Base-by-base conservation (phyloP, 2,888 invertebrate genomes). In the Metalampra italica region DNA sequence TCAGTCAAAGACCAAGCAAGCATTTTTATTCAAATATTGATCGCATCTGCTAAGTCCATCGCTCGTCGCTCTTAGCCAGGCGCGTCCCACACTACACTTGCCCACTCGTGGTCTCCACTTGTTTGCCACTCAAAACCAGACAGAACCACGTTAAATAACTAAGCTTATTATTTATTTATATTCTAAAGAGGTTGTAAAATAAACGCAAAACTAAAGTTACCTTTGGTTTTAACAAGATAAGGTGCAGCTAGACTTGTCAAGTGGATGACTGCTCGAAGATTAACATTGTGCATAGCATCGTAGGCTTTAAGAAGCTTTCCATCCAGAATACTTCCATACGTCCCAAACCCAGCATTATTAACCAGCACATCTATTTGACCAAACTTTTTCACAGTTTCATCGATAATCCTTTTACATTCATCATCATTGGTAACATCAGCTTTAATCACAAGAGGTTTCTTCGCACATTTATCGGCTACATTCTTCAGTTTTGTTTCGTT, bases 351-450 rank as follows among this genome's bases (percentile, higher is more conserved):
- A 9, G 75, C 75, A 14, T 74, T 75, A 49, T 76, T 77, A 0
- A 77, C 56, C 7, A 75, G 55, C 3, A 78, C 52, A 43, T 78
- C 71, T 0, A 77, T 45, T 54, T 67, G 67, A 0, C 65, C 65
- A 43, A 59, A 75, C 29, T 55, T 58, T 0, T 59, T 48, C 2
- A 71, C 46, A 0, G 67, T 66, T 54, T 63, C 48, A 7, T 53
- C 30, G 0, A 75, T 38, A 0, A 71, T 52, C 7, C 45, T 50
- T n/a, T 55, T 54, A 0, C 51, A 55, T 14, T 68, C 66, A 1
- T 49, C 52, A 12, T 72, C 71, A 34, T 65, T 59, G 1, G 64
- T 41, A 0, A 75, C 32, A 13, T 75, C 75, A 0, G 66, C 70
- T 52, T 55, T 61, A 13, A 75, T 56, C 1, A 58, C 47, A 1